A percentile compares a stretch with the other conserved stretches of the same genome.
These are phyloP conservation scores for Drepana falcataria DNA, from an alignment of 2,888 invertebrate genomes.

Conservation along the genomic window DNA sequence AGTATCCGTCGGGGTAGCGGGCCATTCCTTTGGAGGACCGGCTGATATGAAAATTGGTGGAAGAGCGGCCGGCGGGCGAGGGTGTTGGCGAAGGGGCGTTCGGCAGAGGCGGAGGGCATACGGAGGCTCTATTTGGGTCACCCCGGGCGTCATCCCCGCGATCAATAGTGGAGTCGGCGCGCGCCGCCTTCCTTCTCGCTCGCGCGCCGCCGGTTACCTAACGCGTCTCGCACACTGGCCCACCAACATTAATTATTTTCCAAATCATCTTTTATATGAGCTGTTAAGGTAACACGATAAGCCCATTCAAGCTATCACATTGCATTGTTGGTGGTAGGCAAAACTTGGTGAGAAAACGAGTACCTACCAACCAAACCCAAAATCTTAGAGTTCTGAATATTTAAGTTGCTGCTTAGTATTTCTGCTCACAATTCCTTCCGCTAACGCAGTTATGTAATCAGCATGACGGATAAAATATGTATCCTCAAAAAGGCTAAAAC, in stretches of 20 bases:
- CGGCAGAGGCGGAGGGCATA: constrained; percentile 52
- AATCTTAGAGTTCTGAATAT: no score
- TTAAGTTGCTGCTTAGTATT: constrained; percentile 10
- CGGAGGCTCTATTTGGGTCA: constrained; percentile 78
- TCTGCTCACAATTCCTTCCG: constrained; percentile 20
- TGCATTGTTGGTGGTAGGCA: neutral
- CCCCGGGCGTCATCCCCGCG: constrained; percentile 76
- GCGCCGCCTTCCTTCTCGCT: constrained; percentile 63
- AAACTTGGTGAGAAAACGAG: neutral
- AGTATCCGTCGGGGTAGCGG: constrained; percentile 52
- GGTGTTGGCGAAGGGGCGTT: constrained; percentile 36
- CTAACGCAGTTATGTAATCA: constrained; percentile 35
- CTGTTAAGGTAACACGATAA: constrained; percentile 40
- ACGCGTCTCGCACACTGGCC: constrained; percentile 67
- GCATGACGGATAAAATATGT: constrained; percentile 36
- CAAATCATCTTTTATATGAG: constrained; percentile 49
- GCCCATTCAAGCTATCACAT: constrained; percentile 15
- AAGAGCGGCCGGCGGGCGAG: constrained; percentile 52
- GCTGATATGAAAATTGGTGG: constrained; percentile 77
- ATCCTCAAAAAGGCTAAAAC: constrained; percentile 21
- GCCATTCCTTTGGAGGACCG: constrained; percentile 66
- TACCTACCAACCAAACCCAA: no score
- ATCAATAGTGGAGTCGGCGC: constrained; percentile 73
- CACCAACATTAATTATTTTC: constrained; percentile 68
- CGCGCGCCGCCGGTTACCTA: constrained; percentile 66